These are phyloP conservation scores for Nothocercus nigrocapillus DNA, from an alignment of 2,113 vertebrate genomes.

Conservation along the genomic window DNA sequence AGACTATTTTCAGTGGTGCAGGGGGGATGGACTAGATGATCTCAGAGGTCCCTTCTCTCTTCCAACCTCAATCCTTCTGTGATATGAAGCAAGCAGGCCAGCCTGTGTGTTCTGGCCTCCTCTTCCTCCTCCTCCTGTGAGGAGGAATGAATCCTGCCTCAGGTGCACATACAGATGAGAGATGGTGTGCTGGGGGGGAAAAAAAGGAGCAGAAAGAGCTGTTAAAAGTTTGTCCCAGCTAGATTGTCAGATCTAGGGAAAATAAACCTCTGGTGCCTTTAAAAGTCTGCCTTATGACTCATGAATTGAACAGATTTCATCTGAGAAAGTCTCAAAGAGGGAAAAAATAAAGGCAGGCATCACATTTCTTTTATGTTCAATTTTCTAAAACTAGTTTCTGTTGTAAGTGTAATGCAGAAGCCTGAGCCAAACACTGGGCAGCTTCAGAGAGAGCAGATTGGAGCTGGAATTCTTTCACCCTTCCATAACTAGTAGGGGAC, in stretches of 20 bases:
- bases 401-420: background rate
- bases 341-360: background rate
- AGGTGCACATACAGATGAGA: background rate
- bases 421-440: too few species aligned
- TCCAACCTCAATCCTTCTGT: background rate
- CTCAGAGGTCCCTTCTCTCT: too few species aligned
- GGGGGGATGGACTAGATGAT: too few species aligned
- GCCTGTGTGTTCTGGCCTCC: background rate
- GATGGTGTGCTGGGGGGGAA: background rate
- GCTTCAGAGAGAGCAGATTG: background rate
- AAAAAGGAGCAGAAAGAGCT: background rate
- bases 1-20: too few species aligned
- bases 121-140: background rate
- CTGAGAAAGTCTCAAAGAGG: background rate
- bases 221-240: background rate
- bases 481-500: background rate
- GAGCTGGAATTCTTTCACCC: background rate
- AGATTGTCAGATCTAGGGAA: background rate
- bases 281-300: background rate
- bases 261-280: too few species aligned
- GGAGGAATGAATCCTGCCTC: background rate
- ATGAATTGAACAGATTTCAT: background rate
- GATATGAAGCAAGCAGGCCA: background rate
- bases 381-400: background rate
- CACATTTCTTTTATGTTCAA: background rate